These are phyloP conservation scores for Astur gentilis DNA, from an alignment of 2,113 vertebrate species.

Conservation along the genomic window DNA sequence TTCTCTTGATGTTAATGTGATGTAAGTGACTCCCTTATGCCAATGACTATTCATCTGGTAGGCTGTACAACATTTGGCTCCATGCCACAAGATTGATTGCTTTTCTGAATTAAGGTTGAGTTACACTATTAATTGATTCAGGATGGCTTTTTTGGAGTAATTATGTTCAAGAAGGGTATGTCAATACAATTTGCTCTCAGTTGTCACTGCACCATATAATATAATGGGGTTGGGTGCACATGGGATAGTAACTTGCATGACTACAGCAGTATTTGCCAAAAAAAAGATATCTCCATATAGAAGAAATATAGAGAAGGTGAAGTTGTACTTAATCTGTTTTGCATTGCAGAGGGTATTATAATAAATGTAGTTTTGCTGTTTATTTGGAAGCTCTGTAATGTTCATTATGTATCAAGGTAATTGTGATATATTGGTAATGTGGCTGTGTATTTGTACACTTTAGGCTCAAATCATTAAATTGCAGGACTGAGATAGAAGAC, in stretches of 20 bases:
- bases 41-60: not conserved
- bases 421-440: not conserved
- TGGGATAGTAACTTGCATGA: not conserved
- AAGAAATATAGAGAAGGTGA: not conserved
- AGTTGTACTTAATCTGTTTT: not conserved
- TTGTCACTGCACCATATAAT: not conserved
- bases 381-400: not conserved
- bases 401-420: not conserved
- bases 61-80: not conserved
- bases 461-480: not conserved
- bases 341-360: not conserved
- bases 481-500: not conserved
- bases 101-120: conserved; percentile 41
- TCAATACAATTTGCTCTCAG: conserved; percentile 43
- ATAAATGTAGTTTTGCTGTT: not conserved
- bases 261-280: not conserved
- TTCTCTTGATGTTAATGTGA: not conserved
- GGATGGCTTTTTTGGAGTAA: conserved; percentile 11
- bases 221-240: conserved; percentile 3
- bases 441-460: not conserved
- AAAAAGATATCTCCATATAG: not conserved
- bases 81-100: not conserved
- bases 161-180: conserved; percentile 23
- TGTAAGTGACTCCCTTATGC: not conserved
- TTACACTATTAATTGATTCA: conserved; percentile 62